phyloP scores from a whole-genome alignment of 2,888 invertebrate genomes.

The Timema cristinae region DNA sequence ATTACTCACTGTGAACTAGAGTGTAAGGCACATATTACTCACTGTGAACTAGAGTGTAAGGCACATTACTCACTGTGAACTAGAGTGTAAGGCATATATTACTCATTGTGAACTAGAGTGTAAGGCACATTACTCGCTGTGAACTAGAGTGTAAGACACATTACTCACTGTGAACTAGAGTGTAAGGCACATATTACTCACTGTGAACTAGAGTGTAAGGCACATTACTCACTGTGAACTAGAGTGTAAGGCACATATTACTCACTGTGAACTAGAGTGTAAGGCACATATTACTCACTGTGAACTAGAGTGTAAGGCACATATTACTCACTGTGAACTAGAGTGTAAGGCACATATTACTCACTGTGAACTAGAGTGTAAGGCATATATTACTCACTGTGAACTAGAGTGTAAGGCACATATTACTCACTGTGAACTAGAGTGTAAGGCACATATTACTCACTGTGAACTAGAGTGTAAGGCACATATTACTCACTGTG shows the following conservation, averaged over 20 bases:
- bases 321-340: constrained; percentile 73
- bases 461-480: constrained; percentile 64
- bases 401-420: constrained; percentile 48
- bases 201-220: constrained; percentile 59
- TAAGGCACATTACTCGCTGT: too few relatives aligned
- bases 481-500: constrained; percentile 61
- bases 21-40: constrained; percentile 43
- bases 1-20: constrained; percentile 69
- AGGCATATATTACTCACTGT: constrained; percentile 61
- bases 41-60: constrained; percentile 63
- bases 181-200: constrained; percentile 48
- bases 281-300: constrained; percentile 57
- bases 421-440: constrained; percentile 71
- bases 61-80: constrained; percentile 71
- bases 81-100: too few relatives aligned
- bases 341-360: constrained; percentile 36
- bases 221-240: constrained; percentile 73
- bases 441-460: constrained; percentile 42
- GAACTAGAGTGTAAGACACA: too few relatives aligned
- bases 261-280: constrained; percentile 69
- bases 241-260: neutral
- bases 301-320: constrained; percentile 51
- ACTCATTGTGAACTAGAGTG: constrained; percentile 69
- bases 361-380: constrained; percentile 66
- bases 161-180: constrained; percentile 69